phyloP scores from a whole-genome alignment of 2,797 vertebrate species.

The Danio jaintianensis region DNA sequence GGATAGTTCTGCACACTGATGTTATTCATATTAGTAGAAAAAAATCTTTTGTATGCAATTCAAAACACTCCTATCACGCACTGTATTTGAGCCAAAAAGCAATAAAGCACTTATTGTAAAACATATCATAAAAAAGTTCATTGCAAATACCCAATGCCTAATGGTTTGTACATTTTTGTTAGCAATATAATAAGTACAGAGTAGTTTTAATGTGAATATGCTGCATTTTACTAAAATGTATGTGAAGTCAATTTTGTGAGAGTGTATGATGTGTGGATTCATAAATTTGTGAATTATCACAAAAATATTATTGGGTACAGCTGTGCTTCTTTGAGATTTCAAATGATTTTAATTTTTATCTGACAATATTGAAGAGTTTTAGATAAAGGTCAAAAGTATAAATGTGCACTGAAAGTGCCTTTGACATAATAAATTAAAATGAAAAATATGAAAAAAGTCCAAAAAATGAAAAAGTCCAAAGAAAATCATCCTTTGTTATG shows the following conservation, averaged over 20 bases:
- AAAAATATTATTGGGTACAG: neutral
- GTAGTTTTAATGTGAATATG: neutral
- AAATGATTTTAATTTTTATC: neutral
- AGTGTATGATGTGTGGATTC: neutral
- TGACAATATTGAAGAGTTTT: neutral
- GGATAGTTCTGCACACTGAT: neutral
- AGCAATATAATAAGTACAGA: conserved; percentile 6
- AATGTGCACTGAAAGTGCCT: neutral
- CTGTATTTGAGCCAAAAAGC: conserved; percentile 6
- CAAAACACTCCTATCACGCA: neutral
- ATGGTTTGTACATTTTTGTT: neutral
- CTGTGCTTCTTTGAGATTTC: neutral
- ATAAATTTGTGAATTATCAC: neutral
- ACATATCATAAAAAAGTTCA: neutral
- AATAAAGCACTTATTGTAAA: neutral
- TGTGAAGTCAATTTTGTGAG: neutral
- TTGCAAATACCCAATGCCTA: neutral
- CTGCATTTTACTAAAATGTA: neutral
- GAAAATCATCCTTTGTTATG: neutral
- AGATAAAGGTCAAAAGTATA: neutral
- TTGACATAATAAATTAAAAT: neutral
- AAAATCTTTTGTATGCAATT: neutral
- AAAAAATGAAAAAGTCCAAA: too few relatives aligned
- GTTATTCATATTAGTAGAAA: neutral
- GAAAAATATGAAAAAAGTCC: too few relatives aligned